Evolutionary conservation across 2,797 vertebrate genomes (phyloP).

Genomic region (Pampus argenteus): DNA sequence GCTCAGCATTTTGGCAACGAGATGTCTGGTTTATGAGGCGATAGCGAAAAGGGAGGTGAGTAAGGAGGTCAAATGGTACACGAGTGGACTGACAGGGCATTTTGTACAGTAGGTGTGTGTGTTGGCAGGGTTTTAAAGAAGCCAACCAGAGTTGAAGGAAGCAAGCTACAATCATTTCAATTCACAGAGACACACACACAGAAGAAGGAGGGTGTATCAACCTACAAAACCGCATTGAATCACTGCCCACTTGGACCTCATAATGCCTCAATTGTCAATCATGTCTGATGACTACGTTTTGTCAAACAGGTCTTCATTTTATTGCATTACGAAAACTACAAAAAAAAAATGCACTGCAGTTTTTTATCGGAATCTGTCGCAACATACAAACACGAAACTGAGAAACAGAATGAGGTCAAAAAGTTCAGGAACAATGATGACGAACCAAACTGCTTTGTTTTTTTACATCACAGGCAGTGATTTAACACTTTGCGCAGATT

Average conservation of each 20-base stretch:
- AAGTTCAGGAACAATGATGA: conserved; percentile 6
- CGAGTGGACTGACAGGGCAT: not conserved
- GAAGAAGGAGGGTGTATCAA: conserved; percentile 11
- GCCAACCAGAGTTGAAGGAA: not conserved
- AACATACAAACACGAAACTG: conserved; percentile 12
- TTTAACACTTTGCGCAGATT: not conserved
- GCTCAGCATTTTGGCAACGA: conserved; percentile 56
- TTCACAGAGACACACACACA: conserved; percentile 17
- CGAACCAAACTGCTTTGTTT: not conserved
- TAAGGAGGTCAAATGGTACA: conserved; percentile 36
- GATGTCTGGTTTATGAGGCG: conserved; percentile 50
- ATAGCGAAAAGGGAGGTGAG: conserved; percentile 5
- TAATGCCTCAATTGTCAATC: conserved; percentile 37
- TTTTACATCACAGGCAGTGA: not conserved
- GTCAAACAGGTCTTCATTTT: conserved; percentile 48
- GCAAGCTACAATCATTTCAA: not conserved
- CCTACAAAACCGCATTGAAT: conserved; percentile 60
- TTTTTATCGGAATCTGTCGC: not conserved
- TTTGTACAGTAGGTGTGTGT: conserved; percentile 3
- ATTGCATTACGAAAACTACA: not conserved
- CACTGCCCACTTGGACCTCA: conserved; percentile 35
- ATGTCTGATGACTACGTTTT: conserved; percentile 7
- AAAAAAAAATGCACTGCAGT: not conserved
- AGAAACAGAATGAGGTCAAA: conserved; percentile 21
- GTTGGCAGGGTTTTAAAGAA: conserved; percentile 16